phyloP scores from a whole-genome alignment of 2,113 vertebrate species.

The Cyanistes caeruleus region DNA sequence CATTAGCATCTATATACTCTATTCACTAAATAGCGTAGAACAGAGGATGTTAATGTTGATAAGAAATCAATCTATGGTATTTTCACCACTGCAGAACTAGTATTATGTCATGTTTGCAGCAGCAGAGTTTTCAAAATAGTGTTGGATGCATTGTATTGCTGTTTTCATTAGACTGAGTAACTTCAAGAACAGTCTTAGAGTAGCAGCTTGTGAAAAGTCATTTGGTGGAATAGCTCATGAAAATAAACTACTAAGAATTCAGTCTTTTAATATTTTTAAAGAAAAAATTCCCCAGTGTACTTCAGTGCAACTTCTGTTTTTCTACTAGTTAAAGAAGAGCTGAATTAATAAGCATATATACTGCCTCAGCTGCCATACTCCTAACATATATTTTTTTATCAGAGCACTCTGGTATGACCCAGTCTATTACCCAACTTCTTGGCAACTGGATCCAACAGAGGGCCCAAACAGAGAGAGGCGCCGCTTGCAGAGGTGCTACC shows the following conservation, averaged over 20 bases:
- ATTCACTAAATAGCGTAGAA: background rate
- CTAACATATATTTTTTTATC: background rate
- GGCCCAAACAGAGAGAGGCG: slow-evolving; percentile 94
- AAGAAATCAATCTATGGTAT: background rate
- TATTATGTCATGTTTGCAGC: background rate
- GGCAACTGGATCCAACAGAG: slow-evolving; percentile 96
- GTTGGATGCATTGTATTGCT: background rate
- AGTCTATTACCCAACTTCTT: slow-evolving; percentile 91
- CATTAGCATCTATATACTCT: background rate
- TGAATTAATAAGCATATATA: background rate
- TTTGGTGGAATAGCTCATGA: background rate
- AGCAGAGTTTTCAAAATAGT: background rate
- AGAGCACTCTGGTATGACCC: slow-evolving; percentile 96
- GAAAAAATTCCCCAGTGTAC: background rate
- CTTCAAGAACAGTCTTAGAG: background rate
- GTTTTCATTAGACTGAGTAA: background rate
- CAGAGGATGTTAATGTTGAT: background rate
- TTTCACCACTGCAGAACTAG: background rate
- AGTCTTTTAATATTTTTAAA: background rate
- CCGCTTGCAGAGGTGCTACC: slow-evolving; percentile 92
- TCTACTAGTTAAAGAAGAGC: background rate
- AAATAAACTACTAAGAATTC: background rate
- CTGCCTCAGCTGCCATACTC: background rate
- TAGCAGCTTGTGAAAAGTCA: background rate
- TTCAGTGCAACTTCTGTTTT: background rate